Conservation (phyloP, 2,888 invertebrate genomes). For the Idaea straminata region DNA sequence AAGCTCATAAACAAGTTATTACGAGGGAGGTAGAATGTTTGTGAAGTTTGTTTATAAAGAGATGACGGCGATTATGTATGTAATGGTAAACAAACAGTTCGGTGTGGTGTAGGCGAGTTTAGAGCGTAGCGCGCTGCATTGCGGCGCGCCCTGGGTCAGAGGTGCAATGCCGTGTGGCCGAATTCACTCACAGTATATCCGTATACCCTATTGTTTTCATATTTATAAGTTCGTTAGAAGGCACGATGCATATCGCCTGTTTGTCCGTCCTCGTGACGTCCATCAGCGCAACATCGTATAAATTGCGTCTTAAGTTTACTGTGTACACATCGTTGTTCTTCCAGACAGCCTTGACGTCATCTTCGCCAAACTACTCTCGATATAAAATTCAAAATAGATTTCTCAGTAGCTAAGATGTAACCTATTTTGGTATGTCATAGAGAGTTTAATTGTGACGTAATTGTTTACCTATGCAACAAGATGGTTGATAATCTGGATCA, state of each 20-base stretch:
- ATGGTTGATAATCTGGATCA: constrained; percentile 27
- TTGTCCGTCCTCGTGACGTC: not conserved
- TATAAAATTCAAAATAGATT: constrained; percentile 41
- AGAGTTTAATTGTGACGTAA: constrained; percentile 17
- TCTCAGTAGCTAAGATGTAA: constrained; percentile 30
- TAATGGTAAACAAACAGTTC: constrained; percentile 53
- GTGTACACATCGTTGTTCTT: constrained; percentile 34
- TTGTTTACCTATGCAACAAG: constrained; percentile 27
- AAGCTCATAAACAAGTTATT: constrained; percentile 34
- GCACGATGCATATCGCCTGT: not conserved
- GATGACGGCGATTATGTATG: constrained; percentile 45
- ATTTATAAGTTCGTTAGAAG: constrained; percentile 5
- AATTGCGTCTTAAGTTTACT: constrained; percentile 32
- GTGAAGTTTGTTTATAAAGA: constrained; percentile 38
- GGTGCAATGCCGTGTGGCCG: constrained; percentile 56
- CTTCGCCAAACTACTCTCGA: constrained; percentile 42
- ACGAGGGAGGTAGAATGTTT: constrained; percentile 26
- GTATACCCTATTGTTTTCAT: constrained; percentile 27
- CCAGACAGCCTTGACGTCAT: constrained; percentile 45
- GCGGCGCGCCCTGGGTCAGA: constrained; percentile 58
- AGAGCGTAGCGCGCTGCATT: constrained; percentile 54
- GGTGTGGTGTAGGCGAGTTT: constrained; percentile 56
- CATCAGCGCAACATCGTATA: constrained; percentile 19
- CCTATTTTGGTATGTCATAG: constrained; percentile 36
- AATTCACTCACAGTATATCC: constrained; percentile 14